Base-by-base conservation (phyloP, 2,888 invertebrate genomes). In the Tricholauxania praeusta region DNA sequence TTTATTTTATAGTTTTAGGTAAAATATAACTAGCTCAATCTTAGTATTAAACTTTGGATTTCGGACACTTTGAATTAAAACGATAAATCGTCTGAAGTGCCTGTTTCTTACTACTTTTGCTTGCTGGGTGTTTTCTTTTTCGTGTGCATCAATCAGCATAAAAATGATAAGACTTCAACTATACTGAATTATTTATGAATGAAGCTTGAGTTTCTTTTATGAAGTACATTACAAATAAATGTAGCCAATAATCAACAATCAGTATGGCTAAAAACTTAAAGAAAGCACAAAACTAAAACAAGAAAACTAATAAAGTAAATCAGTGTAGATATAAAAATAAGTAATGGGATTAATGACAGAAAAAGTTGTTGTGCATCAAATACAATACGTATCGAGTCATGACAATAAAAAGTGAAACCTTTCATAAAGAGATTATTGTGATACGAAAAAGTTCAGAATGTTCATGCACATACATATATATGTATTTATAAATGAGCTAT, bases 191-290 rank as follows among this genome's bases (percentile, higher is more conserved):
- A 64, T 64, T 64, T 64, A 64, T 51, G 51, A 64, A 49, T 39
- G 22, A 49, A 15, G 49, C 64, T 28, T 64, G 64, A 64, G 51
- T 49, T 64, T 51, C 51, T 64, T 49, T 64, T 64, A 19, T 64
- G 22, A 64, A 64, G 64, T 64, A 19, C 28, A 64, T 64, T 51
- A 49, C 64, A 51, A 64, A 64, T 64, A 64, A 64, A 64, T 64
- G 19, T 28, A 64, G 51, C 49, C 51, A 64, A 64, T 64, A 51
- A 52, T 64, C 51, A 64, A 64, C 19, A 64, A 47, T 63, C 63
- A 19, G 1, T 7, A 32, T 19, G 47, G 19, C 39, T 63, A 48
- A 39, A 63, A 63, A 63, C n/a, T 17, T 15, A 48, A 17, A 17
- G 17, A 17, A 17, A 17, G 47, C 63, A 47, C 10, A 17, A 17